Percentiles rank a stretch among this genome's conserved stretches.
Evolutionary conservation across 2,888 invertebrate genomes (phyloP).

Genomic region (Girardia tigrina): DNA sequence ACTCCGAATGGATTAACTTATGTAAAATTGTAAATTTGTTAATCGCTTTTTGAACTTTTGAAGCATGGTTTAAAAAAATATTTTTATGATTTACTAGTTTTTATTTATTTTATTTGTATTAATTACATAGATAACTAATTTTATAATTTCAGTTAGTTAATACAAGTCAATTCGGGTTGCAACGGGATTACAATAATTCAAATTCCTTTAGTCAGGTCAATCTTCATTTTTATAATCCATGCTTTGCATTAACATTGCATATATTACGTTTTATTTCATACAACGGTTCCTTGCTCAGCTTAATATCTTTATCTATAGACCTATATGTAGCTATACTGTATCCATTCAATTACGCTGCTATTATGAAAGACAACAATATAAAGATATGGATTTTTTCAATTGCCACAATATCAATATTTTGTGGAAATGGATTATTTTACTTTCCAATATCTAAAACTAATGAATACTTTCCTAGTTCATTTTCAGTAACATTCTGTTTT

Average conservation of each 20-base stretch:
- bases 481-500: background rate
- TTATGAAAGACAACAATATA: slow-evolving; percentile 3
- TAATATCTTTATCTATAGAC: background rate
- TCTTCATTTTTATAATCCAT: background rate
- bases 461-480: background rate
- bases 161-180: no score
- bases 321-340: background rate
- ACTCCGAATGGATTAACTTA: no score
- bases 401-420: background rate
- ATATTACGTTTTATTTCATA: background rate
- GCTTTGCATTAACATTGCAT: slow-evolving; percentile 17
- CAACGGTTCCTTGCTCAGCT: slow-evolving; percentile 9
- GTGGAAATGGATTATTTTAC: background rate
- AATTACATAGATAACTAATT: no score
- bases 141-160: no score
- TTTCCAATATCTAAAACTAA: slow-evolving; percentile 3
- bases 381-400: background rate
- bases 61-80: background rate
- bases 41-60: background rate
- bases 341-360: background rate
- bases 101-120: background rate
- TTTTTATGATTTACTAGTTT: background rate
- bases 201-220: no score
- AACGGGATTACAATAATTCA: no score
- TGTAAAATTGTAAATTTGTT: no score